phyloP scores from a whole-genome alignment of 2,888 invertebrate species.

The Pollenia angustigena region DNA sequence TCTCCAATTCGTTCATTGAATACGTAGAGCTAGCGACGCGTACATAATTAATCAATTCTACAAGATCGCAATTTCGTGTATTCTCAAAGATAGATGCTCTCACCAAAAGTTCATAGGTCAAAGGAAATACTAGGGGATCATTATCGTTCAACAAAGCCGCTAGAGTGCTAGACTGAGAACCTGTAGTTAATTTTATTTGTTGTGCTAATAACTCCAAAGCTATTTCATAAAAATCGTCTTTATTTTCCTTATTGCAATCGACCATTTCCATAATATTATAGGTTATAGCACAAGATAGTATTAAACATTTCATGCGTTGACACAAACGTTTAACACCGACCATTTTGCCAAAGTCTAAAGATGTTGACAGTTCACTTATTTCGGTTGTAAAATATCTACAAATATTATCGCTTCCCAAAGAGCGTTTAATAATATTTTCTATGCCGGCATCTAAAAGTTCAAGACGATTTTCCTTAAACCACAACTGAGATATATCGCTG shows the following conservation, averaged over 20 bases:
- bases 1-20: slow-evolving; percentile 76
- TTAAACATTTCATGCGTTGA: slow-evolving; percentile 79
- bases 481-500: slow-evolving; percentile 74
- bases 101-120: slow-evolving; percentile 80
- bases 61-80: slow-evolving; percentile 77
- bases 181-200: slow-evolving; percentile 79
- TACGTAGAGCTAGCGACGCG: slow-evolving; percentile 80
- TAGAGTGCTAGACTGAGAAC: slow-evolving; percentile 50
- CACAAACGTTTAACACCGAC: slow-evolving; percentile 79
- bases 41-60: slow-evolving; percentile 80
- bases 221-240: slow-evolving; percentile 79
- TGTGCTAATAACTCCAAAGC: slow-evolving; percentile 81
- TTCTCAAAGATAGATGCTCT: slow-evolving; percentile 77
- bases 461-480: slow-evolving; percentile 74
- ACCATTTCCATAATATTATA: slow-evolving; percentile 78
- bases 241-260: slow-evolving; percentile 78
- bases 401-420: slow-evolving; percentile 77
- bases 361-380: slow-evolving; percentile 78
- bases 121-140: slow-evolving; percentile 80
- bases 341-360: slow-evolving; percentile 78
- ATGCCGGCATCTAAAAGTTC: slow-evolving; percentile 79
- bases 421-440: slow-evolving; percentile 77
- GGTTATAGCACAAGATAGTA: slow-evolving; percentile 81
- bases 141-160: slow-evolving; percentile 71
- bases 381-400: slow-evolving; percentile 78